Conservation (phyloP, 2,113 vertebrate genomes). For the Oreochromis aureus region DNA sequence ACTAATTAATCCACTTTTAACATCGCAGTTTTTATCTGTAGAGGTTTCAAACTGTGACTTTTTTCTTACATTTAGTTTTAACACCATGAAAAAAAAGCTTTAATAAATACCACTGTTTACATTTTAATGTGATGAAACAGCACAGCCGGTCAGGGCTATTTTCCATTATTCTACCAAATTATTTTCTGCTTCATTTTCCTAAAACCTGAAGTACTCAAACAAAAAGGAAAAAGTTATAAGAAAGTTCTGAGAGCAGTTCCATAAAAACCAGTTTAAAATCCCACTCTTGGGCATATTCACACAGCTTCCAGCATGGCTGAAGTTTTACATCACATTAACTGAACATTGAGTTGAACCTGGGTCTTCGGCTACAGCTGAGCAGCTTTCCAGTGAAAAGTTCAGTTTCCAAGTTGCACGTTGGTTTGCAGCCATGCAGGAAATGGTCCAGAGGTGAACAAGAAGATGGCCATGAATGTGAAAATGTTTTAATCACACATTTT, state of each 20-base stretch:
- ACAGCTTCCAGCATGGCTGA: neutral
- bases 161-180: neutral
- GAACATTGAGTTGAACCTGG: neutral
- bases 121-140: neutral
- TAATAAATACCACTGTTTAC: neutral
- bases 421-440: neutral
- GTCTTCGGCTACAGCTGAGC: accelerated
- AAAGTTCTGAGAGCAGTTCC: neutral
- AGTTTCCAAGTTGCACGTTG: neutral
- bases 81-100: neutral
- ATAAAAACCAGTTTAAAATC: neutral
- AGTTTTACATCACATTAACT: accelerated
- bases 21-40: neutral
- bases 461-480: neutral
- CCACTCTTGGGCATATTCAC: neutral
- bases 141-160: accelerated
- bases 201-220: neutral
- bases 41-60: neutral
- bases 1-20: accelerated
- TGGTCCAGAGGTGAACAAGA: neutral
- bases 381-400: neutral
- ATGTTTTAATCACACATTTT: neutral
- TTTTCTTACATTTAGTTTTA: neutral
- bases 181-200: neutral
- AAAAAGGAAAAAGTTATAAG: neutral